These are phyloP conservation scores for Turdus rufiventris DNA, from an alignment of 2,113 vertebrate species.

Conservation along the genomic window DNA sequence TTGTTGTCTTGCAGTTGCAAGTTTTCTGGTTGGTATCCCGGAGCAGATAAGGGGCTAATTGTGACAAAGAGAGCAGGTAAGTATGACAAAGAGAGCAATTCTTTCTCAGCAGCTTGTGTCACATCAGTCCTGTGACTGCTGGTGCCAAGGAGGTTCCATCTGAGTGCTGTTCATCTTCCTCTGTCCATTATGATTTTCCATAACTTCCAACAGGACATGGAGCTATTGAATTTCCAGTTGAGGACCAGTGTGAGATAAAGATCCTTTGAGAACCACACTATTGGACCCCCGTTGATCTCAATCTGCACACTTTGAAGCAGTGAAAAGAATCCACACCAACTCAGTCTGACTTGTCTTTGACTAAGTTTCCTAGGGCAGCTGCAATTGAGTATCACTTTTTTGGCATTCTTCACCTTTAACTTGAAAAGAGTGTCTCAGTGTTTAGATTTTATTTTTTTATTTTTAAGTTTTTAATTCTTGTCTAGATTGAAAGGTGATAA, in stretches of 20 bases:
- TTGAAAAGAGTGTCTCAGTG: neutral
- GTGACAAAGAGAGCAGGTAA: neutral
- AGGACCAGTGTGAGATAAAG: neutral
- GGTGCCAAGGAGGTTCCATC: neutral
- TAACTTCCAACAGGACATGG: neutral
- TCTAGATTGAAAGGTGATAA: neutral
- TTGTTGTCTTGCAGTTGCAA: neutral
- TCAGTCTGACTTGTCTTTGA: neutral
- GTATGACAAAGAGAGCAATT: neutral
- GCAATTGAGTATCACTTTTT: neutral
- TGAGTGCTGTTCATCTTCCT: neutral
- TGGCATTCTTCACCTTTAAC: neutral
- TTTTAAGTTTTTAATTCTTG: neutral
- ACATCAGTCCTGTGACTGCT: neutral
- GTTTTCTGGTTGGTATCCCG: neutral
- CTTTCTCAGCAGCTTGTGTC: neutral
- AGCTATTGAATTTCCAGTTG: neutral
- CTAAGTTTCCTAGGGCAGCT: neutral
- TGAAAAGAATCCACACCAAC: neutral
- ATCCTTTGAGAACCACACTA: neutral
- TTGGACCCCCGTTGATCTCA: neutral
- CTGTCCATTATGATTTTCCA: neutral
- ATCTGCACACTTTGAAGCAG: neutral
- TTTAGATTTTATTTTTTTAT: neutral
- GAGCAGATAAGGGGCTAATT: neutral